Conservation (phyloP, 2,888 invertebrate species). For the Rhabditoides inermis region DNA sequence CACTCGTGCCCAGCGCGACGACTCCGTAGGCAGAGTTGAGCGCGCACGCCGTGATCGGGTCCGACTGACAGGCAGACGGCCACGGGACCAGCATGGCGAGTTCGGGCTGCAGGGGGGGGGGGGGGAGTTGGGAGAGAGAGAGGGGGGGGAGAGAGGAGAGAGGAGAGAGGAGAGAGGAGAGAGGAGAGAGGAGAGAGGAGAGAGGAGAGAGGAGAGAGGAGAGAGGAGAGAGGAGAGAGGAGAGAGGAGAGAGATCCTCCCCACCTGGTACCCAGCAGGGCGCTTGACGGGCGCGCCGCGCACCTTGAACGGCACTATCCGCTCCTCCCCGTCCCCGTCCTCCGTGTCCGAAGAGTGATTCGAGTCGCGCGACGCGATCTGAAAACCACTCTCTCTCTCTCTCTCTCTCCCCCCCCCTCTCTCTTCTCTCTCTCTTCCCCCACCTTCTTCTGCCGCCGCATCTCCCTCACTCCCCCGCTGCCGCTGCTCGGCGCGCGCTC, state of each 20-base stretch:
- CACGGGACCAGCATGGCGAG: constrained; percentile 84
- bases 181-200: too few species aligned
- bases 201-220: too few species aligned
- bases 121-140: too few species aligned
- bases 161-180: too few species aligned
- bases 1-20: too few species aligned
- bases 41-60: constrained; percentile 77
- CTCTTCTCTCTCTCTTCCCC: constrained; percentile 18
- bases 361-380: constrained; percentile 29
- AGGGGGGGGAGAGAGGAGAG: too few species aligned
- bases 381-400: constrained; percentile 1
- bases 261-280: constrained; percentile 75
- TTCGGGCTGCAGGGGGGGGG: constrained; percentile 75
- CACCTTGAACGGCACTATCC: constrained; percentile 56
- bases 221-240: too few species aligned
- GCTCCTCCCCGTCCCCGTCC: constrained; percentile 30
- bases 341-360: constrained; percentile 32
- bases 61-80: constrained; percentile 63
- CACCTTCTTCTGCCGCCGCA: constrained; percentile 26
- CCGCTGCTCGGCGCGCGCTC: too few species aligned
- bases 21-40: constrained; percentile 93
- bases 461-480: too few species aligned
- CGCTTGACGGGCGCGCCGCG: constrained; percentile 73
- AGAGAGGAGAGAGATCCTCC: too few species aligned
- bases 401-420: background rate